phyloP scores from a whole-genome alignment of 2,888 invertebrate genomes.

The Ophion obscuratus region DNA sequence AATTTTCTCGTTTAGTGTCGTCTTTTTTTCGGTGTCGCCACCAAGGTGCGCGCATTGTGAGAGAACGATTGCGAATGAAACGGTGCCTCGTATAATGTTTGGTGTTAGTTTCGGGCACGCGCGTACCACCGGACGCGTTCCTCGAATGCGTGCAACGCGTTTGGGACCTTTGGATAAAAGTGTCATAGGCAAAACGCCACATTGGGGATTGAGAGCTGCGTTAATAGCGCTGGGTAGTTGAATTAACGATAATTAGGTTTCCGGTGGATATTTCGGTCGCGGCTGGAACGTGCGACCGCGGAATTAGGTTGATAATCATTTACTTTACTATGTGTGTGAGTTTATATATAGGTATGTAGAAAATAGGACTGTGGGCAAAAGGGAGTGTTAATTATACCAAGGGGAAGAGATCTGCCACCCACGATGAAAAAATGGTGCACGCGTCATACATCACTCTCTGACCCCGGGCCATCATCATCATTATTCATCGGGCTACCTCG shows the following conservation, averaged over 20 bases:
- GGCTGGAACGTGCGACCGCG: not conserved
- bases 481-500: conserved; percentile 13
- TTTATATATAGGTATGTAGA: not conserved
- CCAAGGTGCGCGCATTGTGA: not conserved
- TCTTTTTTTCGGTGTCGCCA: not conserved
- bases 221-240: not conserved
- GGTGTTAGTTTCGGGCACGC: not conserved
- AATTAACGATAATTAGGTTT: not conserved
- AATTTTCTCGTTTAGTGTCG: not conserved
- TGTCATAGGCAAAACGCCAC: not conserved
- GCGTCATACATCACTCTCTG: conserved; percentile 36
- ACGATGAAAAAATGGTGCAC: conserved; percentile 38
- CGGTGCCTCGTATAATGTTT: not conserved
- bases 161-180: not conserved
- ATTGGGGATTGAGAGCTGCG: not conserved
- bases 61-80: not conserved
- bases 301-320: not conserved
- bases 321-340: not conserved
- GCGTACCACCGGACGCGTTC: not conserved
- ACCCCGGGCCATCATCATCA: conserved; percentile 18
- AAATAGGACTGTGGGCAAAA: conserved; percentile 19
- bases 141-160: not conserved
- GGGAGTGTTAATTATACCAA: conserved; percentile 38
- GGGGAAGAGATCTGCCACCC: conserved; percentile 29
- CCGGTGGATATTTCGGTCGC: not conserved